Base-by-base conservation (phyloP, 2,797 vertebrate species). In the Sternotherus odoratus region DNA sequence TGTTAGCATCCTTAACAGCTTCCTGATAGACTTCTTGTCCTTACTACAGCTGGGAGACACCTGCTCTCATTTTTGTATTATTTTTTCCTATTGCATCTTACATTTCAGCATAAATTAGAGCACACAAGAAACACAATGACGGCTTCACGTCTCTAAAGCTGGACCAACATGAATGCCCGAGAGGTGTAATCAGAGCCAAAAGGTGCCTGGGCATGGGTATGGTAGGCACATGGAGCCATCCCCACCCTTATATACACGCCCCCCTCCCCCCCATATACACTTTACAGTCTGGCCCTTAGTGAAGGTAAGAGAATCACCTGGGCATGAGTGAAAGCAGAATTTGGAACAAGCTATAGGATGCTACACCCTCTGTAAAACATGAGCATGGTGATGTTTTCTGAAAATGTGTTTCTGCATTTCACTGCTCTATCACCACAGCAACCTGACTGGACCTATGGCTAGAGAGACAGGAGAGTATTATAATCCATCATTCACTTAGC, bases 381-480 rank as follows among this genome's bases (percentile, higher is more conserved):
- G 21, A 77, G 33, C 2, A 79, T 0, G 0, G 54, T 24, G 30
- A 87, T 77, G 16, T 43, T 46, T 92, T 85, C 79, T 83, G 86
- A 79, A 80, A 83, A 88, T 12, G 9, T 39, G 5, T 69, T 91
- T 92, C 89, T 50, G n/a, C 66, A 19, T 51, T 48, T 75, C 24
- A 30, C 86, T 87, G 24, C 66, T 88, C 33, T 88, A 87, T 60
- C 88, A 91, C 87, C 83, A 36, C 8, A 23, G 69, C 77, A 91
- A 51, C 0, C 5, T 60, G 49, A n/a, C 82, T 77, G 82, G 50
- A 88, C 53, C 48, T 46, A 74, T 6, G 43, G 1, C 36, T 5
- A 48, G 60, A 83, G 75, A 88, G 78, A 5, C 15, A 82, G 63
- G 39, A n/a, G 53, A 46, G 48, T 46, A 24, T 85, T 82, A 30